phyloP scores from a whole-genome alignment of 2,797 vertebrate genomes.

The Hydrophis major region DNA sequence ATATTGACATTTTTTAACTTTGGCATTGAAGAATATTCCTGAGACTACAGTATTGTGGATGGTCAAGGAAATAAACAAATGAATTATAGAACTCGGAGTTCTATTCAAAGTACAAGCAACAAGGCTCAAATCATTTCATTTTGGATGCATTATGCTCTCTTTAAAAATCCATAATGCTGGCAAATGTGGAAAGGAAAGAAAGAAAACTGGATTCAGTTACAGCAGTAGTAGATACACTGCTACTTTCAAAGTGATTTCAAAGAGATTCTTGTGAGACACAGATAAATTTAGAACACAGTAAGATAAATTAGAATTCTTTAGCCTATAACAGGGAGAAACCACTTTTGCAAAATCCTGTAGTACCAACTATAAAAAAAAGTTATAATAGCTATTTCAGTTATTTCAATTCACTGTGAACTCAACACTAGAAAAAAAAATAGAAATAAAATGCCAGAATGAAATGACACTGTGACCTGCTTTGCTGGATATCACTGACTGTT shows the following conservation, averaged over 20 bases:
- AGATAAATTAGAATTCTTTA: neutral
- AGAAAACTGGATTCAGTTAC: neutral
- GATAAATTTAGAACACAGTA: neutral
- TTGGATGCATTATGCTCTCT: neutral
- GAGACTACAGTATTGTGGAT: neutral
- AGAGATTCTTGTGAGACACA: neutral
- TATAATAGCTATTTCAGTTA: constrained; percentile 25
- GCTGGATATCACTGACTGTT: neutral
- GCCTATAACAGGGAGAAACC: neutral
- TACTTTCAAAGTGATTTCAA: neutral
- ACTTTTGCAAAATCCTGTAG: neutral
- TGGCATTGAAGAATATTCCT: neutral
- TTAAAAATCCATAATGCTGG: neutral
- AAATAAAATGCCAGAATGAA: constrained; percentile 16
- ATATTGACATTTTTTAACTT: neutral
- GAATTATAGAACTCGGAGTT: neutral
- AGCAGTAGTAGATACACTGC: neutral
- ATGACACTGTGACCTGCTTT: neutral
- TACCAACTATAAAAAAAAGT: constrained; percentile 42
- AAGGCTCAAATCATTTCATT: neutral
- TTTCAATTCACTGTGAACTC: constrained; percentile 12
- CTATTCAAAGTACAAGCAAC: neutral
- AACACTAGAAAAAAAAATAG: constrained; percentile 12
- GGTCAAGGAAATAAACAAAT: neutral
- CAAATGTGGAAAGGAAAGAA: neutral